Base-by-base conservation (phyloP, 2,888 invertebrate species). In the Drosophila suboccidentalis region DNA sequence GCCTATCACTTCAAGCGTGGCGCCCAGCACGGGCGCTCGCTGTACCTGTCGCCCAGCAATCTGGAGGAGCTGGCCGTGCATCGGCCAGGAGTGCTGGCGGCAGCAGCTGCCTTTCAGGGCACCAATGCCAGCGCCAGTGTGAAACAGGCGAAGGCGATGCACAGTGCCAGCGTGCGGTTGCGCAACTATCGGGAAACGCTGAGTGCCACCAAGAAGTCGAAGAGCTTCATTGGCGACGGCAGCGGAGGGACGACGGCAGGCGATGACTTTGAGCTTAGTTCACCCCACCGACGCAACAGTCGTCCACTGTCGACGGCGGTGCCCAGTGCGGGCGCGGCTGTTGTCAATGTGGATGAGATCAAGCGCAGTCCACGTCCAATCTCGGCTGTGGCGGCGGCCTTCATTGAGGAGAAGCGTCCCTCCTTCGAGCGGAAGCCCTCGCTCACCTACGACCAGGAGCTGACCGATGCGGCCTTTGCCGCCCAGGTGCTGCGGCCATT, bases 201-300 rank as follows among this genome's bases (percentile, higher is more conserved):
- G 54, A 92, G 90, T 61, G 91, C 92, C 64, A 91, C 92, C 55
- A 93, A 93, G 82, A 93, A 93, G 77, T 93, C 93, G 29, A 93
- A 93, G 86, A 93, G 93, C 80, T 93, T 93, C 86, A 92, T 93
- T 39, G 90, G 91, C 54, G 93, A 93, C 67, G 77, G 82, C 61
- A 89, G 90, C 53, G 89, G 90, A n/a, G 71, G 44, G 1, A 53
- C 65, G 49, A 61, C 67, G 32, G 75, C 72, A n/a, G 76, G 75
- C 62, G 89, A 89, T 61, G 93, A 93, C 49, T 93, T 92, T 75
- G 93, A 92, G 87, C 90, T 92, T 57, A 91, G 90, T 76, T 92
- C 92, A 75, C 91, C 92, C 89, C 91, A 92, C 90, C 91, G 92
- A 79, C 92, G 93, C 62, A 92, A 92, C 76, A 92, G 92, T 80